Evolutionary conservation across 1,140 invertebrate genomes (phyloP).

Genomic region (Drosophila insularis): DNA sequence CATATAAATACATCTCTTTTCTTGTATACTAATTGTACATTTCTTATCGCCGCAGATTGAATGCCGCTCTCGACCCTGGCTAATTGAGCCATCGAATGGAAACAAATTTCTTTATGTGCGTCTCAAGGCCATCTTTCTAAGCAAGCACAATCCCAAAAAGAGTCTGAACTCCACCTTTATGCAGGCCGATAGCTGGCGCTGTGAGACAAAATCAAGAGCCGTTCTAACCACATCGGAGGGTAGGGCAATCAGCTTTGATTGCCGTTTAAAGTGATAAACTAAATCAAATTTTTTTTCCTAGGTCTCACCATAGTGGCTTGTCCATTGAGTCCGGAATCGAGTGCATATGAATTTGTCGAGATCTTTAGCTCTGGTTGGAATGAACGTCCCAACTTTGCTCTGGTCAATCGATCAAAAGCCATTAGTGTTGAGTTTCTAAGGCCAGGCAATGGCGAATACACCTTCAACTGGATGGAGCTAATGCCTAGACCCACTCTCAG

Average conservation of each 20-base stretch:
- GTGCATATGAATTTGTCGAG: slow-evolving; percentile 83
- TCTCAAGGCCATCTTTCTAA: slow-evolving; percentile 77
- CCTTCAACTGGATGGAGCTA: slow-evolving; percentile 92
- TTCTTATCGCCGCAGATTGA: slow-evolving; percentile 84
- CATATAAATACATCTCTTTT: not conserved
- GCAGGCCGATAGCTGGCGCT: slow-evolving; percentile 59
- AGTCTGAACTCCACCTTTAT: slow-evolving; percentile 65
- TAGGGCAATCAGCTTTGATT: slow-evolving; percentile 8
- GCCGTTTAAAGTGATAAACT: too few species aligned
- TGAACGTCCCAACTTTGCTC: slow-evolving; percentile 81
- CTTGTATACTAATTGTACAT: not conserved
- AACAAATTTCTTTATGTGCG: slow-evolving; percentile 82
- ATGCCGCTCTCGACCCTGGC: slow-evolving; percentile 89
- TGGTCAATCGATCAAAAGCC: slow-evolving; percentile 84
- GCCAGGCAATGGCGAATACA: slow-evolving; percentile 88
- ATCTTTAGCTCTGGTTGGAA: slow-evolving; percentile 93
- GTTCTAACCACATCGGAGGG: slow-evolving; percentile 81
- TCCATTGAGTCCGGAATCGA: slow-evolving; percentile 72
- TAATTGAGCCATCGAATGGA: slow-evolving; percentile 89
- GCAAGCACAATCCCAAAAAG: slow-evolving; percentile 77
- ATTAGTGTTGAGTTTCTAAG: slow-evolving; percentile 91
- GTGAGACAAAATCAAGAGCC: slow-evolving; percentile 76
- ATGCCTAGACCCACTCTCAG: slow-evolving; percentile 85
- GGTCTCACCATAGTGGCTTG: slow-evolving; percentile 80
- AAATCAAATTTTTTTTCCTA: not conserved